Evolutionary conservation across 2,113 vertebrate genomes (phyloP).

Genomic region (Indicator maculatus): DNA sequence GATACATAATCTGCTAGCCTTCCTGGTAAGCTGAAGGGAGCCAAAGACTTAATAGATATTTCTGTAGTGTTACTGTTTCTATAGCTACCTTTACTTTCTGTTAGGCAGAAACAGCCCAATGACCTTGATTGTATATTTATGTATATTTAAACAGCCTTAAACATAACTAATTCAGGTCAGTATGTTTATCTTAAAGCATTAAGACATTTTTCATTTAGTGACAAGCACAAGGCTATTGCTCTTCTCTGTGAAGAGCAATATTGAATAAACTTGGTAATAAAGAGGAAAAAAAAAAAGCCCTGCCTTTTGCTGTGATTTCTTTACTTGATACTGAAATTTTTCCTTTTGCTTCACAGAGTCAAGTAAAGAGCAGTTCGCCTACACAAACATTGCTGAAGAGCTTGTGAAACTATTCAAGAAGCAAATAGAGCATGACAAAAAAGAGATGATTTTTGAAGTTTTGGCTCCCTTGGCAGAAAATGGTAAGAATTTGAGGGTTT

Average conservation of each 20-base stretch:
- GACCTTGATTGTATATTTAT: background rate
- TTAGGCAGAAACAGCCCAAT: background rate
- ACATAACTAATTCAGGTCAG: constrained; percentile 33
- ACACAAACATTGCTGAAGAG: constrained; percentile 93
- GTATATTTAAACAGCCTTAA: constrained; percentile 45
- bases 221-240: constrained; percentile 14
- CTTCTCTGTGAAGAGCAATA: constrained; percentile 20
- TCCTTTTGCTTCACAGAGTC: constrained; percentile 83
- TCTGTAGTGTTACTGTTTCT: constrained; percentile 45
- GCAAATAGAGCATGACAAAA: constrained; percentile 95
- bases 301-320: constrained; percentile 30
- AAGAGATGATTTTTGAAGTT: constrained; percentile 98
- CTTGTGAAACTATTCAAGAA: constrained; percentile 95
- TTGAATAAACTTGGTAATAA: constrained; percentile 38
- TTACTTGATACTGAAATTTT: constrained; percentile 41
- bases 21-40: constrained; percentile 25
- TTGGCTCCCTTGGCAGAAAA: constrained; percentile 97
- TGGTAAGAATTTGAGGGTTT: constrained; percentile 76
- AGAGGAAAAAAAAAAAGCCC: background rate
- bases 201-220: constrained; percentile 43
- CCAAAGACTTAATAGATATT: constrained; percentile 33
- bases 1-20: background rate
- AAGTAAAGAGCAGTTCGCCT: constrained; percentile 98
- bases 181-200: constrained; percentile 36
- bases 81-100: constrained; percentile 45